Conservation (phyloP, 2,888 invertebrate genomes). For the Spicauda simplicius region DNA sequence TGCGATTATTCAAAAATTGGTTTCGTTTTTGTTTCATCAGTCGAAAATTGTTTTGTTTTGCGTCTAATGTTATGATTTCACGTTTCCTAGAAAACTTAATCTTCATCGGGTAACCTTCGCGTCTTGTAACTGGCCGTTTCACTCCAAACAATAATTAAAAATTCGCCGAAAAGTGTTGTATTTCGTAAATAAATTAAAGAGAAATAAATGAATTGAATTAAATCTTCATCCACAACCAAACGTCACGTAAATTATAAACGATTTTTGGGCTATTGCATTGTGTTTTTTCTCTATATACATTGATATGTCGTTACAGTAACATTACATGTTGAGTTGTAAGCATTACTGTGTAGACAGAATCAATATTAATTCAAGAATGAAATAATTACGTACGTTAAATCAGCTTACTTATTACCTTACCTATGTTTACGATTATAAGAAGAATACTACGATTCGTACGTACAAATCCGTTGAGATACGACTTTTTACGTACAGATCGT, state of each 20-base stretch:
- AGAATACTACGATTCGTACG: conserved; percentile 57
- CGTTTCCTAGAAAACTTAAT: conserved; percentile 81
- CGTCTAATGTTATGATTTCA: conserved; percentile 58
- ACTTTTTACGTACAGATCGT: conserved; percentile 58
- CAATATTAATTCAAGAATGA: conserved; percentile 82
- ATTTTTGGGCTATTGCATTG: conserved; percentile 84
- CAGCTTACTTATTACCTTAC: conserved; percentile 81
- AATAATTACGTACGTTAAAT: conserved; percentile 83
- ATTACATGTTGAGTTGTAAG: background rate
- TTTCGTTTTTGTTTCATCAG: conserved; percentile 60
- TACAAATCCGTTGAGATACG: conserved; percentile 49
- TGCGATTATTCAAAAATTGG: conserved; percentile 57
- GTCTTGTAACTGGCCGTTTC: conserved; percentile 68
- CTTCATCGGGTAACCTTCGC: conserved; percentile 70
- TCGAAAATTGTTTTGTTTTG: conserved; percentile 50
- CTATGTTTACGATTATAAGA: conserved; percentile 78
- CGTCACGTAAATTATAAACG: conserved; percentile 68
- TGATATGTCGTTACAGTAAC: conserved; percentile 49
- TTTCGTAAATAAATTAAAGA: conserved; percentile 62
- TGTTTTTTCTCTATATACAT: conserved; percentile 68
- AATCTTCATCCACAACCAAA: conserved; percentile 58
- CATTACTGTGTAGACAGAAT: conserved; percentile 47
- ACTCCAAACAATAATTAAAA: conserved; percentile 66
- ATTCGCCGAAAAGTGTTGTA: conserved; percentile 77
- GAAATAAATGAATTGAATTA: conserved; percentile 55